These are phyloP conservation scores for Philypnodon macrostomus DNA, from an alignment of 2,797 vertebrate genomes.

Conservation along the genomic window DNA sequence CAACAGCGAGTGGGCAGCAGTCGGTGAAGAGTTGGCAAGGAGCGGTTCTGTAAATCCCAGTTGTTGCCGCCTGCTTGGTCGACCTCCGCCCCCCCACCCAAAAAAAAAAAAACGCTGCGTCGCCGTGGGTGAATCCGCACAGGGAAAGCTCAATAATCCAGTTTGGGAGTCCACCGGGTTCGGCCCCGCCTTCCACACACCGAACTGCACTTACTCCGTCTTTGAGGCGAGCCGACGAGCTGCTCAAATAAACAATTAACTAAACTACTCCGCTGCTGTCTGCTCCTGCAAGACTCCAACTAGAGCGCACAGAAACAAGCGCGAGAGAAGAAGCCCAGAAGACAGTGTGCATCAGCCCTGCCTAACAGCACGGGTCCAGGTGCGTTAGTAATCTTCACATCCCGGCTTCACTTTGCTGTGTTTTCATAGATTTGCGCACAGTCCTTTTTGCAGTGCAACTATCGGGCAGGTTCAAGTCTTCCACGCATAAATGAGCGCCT, in stretches of 20 bases:
- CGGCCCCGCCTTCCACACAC: conserved; percentile 70
- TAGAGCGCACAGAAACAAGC: conserved; percentile 2
- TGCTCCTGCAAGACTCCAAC: conserved; percentile 13
- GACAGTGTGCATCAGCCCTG: conserved; percentile 20
- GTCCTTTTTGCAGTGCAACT: background rate
- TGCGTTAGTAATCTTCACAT: conserved; percentile 39
- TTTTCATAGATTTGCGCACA: conserved; percentile 6
- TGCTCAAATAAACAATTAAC: conserved; percentile 36
- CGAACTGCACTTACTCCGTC: conserved; percentile 36
- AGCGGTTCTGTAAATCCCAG: conserved; percentile 47
- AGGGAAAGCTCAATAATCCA: conserved; percentile 49
- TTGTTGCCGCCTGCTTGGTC: conserved; percentile 35
- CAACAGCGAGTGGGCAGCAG: conserved; percentile 2
- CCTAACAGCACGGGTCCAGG: conserved; percentile 45
- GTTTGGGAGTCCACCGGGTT: conserved; percentile 60
- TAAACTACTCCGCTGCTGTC: conserved; percentile 40
- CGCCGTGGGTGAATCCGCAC: conserved; percentile 42
- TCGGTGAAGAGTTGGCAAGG: conserved; percentile 42
- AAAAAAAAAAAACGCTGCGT: conserved; percentile 54
- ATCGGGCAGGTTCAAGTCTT: background rate
- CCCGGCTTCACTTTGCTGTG: conserved; percentile 22
- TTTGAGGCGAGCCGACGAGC: conserved; percentile 31
- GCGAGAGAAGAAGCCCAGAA: conserved; percentile 4
- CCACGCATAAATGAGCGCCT: conserved; percentile 2
- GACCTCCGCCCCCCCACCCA: conserved; percentile 20